phyloP scores from a whole-genome alignment of 2,113 vertebrate genomes.

The Toxotes jaculatrix region DNA sequence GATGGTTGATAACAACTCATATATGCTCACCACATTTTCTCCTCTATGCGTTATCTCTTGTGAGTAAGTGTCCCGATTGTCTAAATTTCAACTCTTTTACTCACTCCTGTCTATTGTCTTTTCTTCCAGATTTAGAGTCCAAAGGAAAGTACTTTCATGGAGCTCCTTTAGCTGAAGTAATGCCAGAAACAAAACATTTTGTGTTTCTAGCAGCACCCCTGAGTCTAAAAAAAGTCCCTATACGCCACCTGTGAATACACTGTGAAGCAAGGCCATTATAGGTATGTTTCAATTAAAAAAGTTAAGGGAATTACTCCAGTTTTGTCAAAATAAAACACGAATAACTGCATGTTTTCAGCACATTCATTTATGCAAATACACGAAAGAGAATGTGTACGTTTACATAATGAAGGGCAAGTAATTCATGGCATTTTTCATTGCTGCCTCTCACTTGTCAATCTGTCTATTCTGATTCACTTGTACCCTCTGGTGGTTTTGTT shows the following conservation, averaged over 20 bases:
- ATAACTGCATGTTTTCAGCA: neutral
- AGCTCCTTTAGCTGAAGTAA: too few relatives aligned
- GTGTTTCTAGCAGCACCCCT: neutral
- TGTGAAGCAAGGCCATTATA: neutral
- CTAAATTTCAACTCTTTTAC: neutral
- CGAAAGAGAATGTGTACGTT: neutral
- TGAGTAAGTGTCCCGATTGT: conserved; percentile 3
- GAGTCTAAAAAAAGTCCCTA: neutral
- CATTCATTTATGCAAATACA: neutral
- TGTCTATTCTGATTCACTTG: neutral
- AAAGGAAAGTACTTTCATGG: neutral
- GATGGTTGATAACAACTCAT: conserved; percentile 69
- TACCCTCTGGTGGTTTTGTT: neutral
- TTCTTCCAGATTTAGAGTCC: conserved; percentile 22
- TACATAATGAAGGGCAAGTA: neutral
- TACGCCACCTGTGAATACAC: neutral
- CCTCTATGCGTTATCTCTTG: conserved; percentile 20
- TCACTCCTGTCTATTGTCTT: conserved; percentile 17
- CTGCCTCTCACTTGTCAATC: neutral
- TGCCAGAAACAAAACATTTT: too few relatives aligned
- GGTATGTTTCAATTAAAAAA: neutral
- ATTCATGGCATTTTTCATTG: neutral
- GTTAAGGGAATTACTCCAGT: neutral
- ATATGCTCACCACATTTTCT: conserved; percentile 48
- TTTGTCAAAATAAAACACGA: neutral